Conservation (phyloP, 2,113 vertebrate species). For the Pangasianodon hypophthalmus region DNA sequence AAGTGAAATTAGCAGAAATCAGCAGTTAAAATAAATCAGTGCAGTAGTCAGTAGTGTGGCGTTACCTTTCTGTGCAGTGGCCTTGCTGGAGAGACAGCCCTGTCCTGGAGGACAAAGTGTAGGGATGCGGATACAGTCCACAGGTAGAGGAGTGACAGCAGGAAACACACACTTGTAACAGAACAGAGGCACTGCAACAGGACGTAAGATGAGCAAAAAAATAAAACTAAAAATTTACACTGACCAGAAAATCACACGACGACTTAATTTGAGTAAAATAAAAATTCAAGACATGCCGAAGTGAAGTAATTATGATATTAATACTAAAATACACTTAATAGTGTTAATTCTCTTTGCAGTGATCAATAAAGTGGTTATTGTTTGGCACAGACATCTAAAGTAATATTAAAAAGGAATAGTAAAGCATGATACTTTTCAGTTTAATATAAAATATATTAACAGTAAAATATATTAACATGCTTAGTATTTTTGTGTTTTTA, state of each 20-base stretch:
- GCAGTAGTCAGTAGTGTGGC: too few species aligned
- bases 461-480: too few species aligned
- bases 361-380: not conserved
- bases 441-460: too few species aligned
- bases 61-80: too few species aligned
- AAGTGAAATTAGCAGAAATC: not conserved
- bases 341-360: not conserved
- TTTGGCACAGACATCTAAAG: too few species aligned
- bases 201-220: not conserved
- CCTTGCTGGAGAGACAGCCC: not conserved
- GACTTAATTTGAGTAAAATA: not conserved
- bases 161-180: constrained; percentile 74
- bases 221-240: not conserved
- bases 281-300: not conserved
- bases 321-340: not conserved
- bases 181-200: constrained; percentile 67
- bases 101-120: not conserved
- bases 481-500: too few species aligned
- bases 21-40: not conserved
- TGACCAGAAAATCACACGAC: not conserved
- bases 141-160: not conserved
- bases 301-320: not conserved
- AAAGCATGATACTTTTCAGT: too few species aligned
- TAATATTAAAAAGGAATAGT: too few species aligned
- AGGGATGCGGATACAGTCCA: not conserved